Evolutionary conservation across 2,888 invertebrate species (phyloP).

Genomic region (Branchellion lobata): DNA sequence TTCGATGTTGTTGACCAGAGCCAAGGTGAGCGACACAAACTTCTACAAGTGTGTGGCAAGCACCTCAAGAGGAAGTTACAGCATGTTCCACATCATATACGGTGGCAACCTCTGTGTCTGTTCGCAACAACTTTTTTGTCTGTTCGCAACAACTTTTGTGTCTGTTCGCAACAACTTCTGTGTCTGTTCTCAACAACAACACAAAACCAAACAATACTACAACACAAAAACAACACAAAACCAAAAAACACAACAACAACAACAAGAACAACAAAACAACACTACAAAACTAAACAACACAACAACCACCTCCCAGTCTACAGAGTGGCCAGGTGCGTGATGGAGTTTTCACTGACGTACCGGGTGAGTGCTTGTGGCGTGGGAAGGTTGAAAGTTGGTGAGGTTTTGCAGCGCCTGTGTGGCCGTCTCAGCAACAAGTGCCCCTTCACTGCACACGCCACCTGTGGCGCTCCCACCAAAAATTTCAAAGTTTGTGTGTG

Average conservation of each 20-base stretch:
- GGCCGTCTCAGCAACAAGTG: conserved; percentile 1
- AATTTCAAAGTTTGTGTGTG: no score
- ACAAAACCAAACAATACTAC: neutral
- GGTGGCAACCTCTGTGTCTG: neutral
- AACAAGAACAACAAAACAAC: neutral
- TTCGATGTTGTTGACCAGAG: conserved; percentile 9
- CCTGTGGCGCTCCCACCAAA: neutral
- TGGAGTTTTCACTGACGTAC: conserved; percentile 43
- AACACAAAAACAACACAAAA: no score
- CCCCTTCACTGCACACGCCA: conserved; percentile 22
- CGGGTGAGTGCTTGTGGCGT: conserved; percentile 7
- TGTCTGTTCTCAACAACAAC: neutral
- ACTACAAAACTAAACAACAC: neutral
- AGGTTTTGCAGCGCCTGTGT: conserved; percentile 2
- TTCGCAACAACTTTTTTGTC: neutral
- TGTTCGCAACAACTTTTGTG: neutral
- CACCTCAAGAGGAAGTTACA: neutral
- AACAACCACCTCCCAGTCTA: conserved; percentile 10
- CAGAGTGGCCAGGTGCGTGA: conserved; percentile 29
- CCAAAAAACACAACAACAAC: no score
- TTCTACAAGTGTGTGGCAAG: conserved; percentile 16
- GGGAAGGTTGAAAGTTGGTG: conserved; percentile 12
- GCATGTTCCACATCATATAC: neutral
- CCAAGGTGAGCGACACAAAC: conserved; percentile 15
- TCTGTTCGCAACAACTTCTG: neutral